phyloP scores from a whole-genome alignment of 2,888 invertebrate genomes.

The Dromius quadrimaculatus region DNA sequence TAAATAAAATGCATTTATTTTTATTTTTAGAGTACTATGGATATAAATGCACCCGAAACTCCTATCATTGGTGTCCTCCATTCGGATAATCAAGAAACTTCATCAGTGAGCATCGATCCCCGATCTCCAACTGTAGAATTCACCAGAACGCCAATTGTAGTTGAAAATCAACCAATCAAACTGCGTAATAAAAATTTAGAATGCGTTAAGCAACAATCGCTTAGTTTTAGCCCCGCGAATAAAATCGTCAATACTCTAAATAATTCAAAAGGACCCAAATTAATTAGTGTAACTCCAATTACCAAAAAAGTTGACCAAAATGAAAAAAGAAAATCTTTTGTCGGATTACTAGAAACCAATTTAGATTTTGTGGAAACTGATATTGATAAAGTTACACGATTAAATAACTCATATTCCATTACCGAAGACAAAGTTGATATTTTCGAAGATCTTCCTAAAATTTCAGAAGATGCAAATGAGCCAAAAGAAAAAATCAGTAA shows the following conservation, averaged over 20 bases:
- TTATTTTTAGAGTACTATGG: constrained; percentile 22
- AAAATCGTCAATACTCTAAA: constrained; percentile 62
- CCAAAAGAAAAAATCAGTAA: constrained; percentile 2
- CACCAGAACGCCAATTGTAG: constrained; percentile 71
- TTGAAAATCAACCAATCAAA: constrained; percentile 56
- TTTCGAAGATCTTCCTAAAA: not conserved
- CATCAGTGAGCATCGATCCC: constrained; percentile 63
- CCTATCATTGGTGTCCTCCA: constrained; percentile 34
- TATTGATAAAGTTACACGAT: constrained; percentile 61
- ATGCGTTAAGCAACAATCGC: constrained; percentile 56
- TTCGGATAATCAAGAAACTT: constrained; percentile 13
- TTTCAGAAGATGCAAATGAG: constrained; percentile 18
- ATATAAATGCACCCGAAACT: constrained; percentile 23
- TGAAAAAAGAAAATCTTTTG: constrained; percentile 64
- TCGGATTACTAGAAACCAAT: constrained; percentile 72
- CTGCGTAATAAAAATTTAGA: constrained; percentile 63
- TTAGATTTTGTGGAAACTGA: constrained; percentile 72
- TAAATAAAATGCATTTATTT: constrained; percentile 11
- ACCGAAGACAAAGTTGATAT: constrained; percentile 15
- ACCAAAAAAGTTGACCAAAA: constrained; percentile 61
- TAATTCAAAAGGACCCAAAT: constrained; percentile 60
- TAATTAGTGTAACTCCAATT: constrained; percentile 62
- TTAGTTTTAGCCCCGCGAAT: constrained; percentile 63
- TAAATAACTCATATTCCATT: constrained; percentile 28
- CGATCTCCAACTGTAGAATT: constrained; percentile 73